Evolutionary conservation across 2,888 invertebrate species (phyloP).

Genomic region (Ametastegia equiseti): DNA sequence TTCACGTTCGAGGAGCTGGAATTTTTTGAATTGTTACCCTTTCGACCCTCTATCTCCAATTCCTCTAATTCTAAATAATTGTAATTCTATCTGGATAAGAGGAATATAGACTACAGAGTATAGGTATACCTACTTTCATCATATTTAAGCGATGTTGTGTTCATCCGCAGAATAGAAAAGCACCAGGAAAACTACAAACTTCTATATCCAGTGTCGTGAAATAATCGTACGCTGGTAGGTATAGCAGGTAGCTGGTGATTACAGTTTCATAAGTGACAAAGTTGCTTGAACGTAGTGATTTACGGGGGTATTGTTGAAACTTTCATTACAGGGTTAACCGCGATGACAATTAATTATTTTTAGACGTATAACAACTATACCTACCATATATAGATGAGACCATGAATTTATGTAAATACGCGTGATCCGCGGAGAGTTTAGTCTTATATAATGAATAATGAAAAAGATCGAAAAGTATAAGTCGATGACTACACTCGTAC

Average conservation of each 20-base stretch:
- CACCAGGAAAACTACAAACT: background rate
- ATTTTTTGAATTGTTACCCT: too few relatives aligned
- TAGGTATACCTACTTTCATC: too few relatives aligned
- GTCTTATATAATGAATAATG: too few relatives aligned
- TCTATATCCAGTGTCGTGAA: background rate
- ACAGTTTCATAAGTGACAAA: slow-evolving; percentile 10
- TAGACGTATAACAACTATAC: background rate
- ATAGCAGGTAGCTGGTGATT: background rate
- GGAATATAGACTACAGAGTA: too few relatives aligned
- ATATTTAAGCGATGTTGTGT: background rate
- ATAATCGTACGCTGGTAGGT: background rate
- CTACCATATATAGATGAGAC: background rate
- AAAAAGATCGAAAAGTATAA: too few relatives aligned
- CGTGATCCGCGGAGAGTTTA: background rate
- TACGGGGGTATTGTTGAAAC: slow-evolving; percentile 5
- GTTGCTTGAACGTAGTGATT: slow-evolving; percentile 9
- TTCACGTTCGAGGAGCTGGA: too few relatives aligned
- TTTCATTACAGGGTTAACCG: slow-evolving; percentile 3
- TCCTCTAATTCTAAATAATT: too few relatives aligned
- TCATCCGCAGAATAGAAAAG: background rate
- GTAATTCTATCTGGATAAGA: too few relatives aligned
- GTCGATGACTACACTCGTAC: too few relatives aligned
- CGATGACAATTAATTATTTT: slow-evolving; percentile 17
- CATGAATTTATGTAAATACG: background rate
- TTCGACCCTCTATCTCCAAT: too few relatives aligned